Percentiles rank a stretch among this genome's conserved stretches.
Evolutionary conservation across 2,888 invertebrate species (phyloP).

Genomic region (Syrphus vitripennis): DNA sequence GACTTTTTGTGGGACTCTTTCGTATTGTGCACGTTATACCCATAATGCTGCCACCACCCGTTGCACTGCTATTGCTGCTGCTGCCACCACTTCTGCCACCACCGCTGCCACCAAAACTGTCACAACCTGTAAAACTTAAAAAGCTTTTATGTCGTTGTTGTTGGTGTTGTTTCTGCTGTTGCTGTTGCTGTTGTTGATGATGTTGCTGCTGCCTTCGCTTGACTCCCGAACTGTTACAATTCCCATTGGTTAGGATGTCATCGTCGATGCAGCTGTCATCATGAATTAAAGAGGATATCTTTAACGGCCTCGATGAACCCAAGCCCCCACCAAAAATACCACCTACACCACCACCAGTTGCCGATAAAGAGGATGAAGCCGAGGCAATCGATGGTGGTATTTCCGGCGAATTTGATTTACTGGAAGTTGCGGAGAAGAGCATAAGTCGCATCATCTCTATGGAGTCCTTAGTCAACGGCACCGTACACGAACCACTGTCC

Average conservation of each 20-base stretch:
- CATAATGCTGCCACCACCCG: constrained; percentile 62
- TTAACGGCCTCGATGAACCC: constrained; percentile 30
- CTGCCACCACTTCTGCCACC: constrained; percentile 65
- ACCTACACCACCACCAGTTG: constrained; percentile 72
- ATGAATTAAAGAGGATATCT: constrained; percentile 59
- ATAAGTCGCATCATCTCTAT: constrained; percentile 79
- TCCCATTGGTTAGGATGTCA: constrained; percentile 54
- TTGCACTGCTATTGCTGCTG: constrained; percentile 62
- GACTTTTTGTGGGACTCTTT: constrained; percentile 66
- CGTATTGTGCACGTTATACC: constrained; percentile 66
- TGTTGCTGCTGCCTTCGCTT: constrained; percentile 43
- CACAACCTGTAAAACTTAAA: background rate
- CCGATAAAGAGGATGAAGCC: constrained; percentile 57
- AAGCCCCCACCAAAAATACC: constrained; percentile 56
- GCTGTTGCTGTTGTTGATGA: constrained; percentile 51
- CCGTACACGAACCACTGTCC: constrained; percentile 79
- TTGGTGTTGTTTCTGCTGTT: constrained; percentile 64
- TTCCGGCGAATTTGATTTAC: constrained; percentile 73
- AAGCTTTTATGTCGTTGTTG: constrained; percentile 48
- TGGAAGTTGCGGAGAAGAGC: constrained; percentile 78
- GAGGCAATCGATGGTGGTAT: constrained; percentile 66
- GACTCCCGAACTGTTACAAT: constrained; percentile 37
- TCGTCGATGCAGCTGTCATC: constrained; percentile 59
- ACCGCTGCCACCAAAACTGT: background rate
- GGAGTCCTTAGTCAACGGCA: constrained; percentile 77